These are phyloP conservation scores for Pyralis farinalis DNA, from an alignment of 2,888 invertebrate genomes.

Conservation along the genomic window DNA sequence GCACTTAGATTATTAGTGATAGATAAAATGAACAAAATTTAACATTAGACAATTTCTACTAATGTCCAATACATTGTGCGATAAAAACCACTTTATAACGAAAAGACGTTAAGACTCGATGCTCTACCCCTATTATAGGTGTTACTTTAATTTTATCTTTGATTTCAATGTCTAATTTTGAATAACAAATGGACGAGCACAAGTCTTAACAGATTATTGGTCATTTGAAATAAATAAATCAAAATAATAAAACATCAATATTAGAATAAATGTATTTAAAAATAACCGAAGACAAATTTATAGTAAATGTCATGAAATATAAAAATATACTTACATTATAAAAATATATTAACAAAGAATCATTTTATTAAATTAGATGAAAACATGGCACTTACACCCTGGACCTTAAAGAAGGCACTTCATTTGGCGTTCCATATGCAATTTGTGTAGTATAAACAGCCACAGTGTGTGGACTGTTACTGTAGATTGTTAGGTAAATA, in stretches of 20 bases:
- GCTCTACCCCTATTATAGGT: no score
- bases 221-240: not conserved
- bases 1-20: conserved; percentile 11
- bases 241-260: not conserved
- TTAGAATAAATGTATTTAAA: no score
- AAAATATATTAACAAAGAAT: conserved; percentile 2
- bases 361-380: conserved; percentile 2
- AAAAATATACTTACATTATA: conserved; percentile 2
- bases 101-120: no score
- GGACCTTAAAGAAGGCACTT: no score
- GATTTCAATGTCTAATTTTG: no score
- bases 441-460: no score
- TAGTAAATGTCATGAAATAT: conserved; percentile 2
- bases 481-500: no score
- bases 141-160: no score
- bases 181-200: no score
- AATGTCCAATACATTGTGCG: conserved; percentile 33
- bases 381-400: conserved; percentile 7
- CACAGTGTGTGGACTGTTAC: no score
- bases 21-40: conserved; percentile 15
- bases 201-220: not conserved
- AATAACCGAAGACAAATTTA: no score
- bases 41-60: conserved; percentile 14
- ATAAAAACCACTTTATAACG: conserved; percentile 21
- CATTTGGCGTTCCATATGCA: no score